phyloP scores from a whole-genome alignment of 2,888 invertebrate genomes.

The Pterostichus madidus region DNA sequence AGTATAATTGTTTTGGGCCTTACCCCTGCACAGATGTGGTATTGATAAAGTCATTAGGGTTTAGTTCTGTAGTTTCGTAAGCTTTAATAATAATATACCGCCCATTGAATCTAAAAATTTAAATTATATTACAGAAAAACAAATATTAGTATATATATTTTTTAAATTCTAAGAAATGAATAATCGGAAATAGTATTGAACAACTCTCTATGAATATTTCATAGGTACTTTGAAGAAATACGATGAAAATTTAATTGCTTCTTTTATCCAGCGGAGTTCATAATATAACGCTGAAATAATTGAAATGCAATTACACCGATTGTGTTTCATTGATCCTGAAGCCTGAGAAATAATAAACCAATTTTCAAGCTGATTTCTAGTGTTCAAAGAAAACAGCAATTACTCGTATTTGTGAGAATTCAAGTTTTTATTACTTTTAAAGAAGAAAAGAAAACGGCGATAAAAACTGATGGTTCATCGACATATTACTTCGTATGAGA shows the following conservation, averaged over 20 bases:
- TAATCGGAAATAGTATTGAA: background rate
- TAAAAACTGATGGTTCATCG: conserved; percentile 40
- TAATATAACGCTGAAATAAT: conserved; percentile 34
- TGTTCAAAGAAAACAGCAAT: conserved; percentile 44
- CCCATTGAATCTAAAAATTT: background rate
- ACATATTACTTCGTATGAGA: conserved; percentile 35
- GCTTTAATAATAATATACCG: conserved; percentile 3
- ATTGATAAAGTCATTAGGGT: conserved; percentile 43
- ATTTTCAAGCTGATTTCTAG: conserved; percentile 14
- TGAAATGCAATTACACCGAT: conserved; percentile 29
- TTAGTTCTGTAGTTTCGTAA: conserved; percentile 20
- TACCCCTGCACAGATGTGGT: background rate
- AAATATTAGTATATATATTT: background rate
- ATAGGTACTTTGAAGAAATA: background rate
- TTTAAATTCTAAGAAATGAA: background rate
- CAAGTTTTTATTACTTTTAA: conserved; percentile 40
- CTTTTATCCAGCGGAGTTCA: background rate
- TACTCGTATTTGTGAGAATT: conserved; percentile 30
- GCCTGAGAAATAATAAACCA: conserved; percentile 40
- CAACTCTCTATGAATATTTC: too few relatives aligned
- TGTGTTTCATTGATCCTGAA: conserved; percentile 37
- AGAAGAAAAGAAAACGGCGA: conserved; percentile 34
- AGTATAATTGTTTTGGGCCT: conserved; percentile 25
- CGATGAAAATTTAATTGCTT: conserved; percentile 24
- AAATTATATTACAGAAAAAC: conserved; percentile 10